These are phyloP conservation scores for Aviceda subcristata DNA, from an alignment of 2,113 vertebrate species.

Conservation along the genomic window DNA sequence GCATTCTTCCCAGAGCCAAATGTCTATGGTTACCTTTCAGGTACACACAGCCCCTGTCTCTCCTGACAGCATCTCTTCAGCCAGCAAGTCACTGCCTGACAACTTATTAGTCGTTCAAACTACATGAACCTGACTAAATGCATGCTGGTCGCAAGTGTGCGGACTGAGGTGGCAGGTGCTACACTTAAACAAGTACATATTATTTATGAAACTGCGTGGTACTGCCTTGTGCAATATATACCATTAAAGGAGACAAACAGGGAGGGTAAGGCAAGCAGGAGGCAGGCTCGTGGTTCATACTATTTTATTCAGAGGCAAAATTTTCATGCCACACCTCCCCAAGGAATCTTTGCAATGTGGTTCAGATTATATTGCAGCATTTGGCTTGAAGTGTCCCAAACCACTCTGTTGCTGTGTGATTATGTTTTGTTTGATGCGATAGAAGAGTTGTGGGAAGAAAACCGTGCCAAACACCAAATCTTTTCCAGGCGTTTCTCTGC, in stretches of 20 bases:
- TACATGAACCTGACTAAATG: not conserved
- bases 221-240: not conserved
- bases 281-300: not conserved
- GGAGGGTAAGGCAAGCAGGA: not conserved
- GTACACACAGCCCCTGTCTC: not conserved
- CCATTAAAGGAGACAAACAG: not conserved
- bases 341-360: not conserved
- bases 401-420: not conserved
- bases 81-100: not conserved
- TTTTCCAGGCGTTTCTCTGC: not conserved
- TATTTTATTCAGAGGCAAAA: not conserved
- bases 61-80: not conserved
- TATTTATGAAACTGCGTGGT: not conserved
- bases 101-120: not conserved
- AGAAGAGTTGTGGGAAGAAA: not conserved
- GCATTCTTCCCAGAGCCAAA: not conserved
- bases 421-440: not conserved
- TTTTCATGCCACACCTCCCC: not conserved
- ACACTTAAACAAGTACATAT: not conserved
- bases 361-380: not conserved
- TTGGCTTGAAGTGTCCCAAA: not conserved
- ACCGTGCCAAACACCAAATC: not conserved
- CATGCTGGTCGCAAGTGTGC: not conserved
- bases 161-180: not conserved
- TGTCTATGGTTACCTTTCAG: not conserved